A percentile compares a stretch with the other conserved stretches of the same genome.
Conservation (phyloP, 2,797 vertebrate species). For the Anolis apletophallus region DNA sequence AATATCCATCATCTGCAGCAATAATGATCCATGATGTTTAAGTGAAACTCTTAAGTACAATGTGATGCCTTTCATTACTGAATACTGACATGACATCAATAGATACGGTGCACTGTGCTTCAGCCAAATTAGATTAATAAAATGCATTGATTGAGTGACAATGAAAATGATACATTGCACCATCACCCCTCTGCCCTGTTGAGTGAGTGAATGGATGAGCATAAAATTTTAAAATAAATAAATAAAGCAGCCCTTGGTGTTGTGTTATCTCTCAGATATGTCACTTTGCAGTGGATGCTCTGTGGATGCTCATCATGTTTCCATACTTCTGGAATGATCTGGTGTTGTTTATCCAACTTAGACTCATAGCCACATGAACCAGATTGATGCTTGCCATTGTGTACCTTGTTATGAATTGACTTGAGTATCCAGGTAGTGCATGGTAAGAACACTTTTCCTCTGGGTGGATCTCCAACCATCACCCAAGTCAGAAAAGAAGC, state of each 20-base stretch:
- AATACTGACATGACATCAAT: constrained; percentile 63
- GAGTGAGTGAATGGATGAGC: neutral
- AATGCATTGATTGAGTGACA: constrained; percentile 67
- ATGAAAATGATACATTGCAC: constrained; percentile 65
- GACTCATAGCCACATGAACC: neutral
- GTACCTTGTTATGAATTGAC: neutral
- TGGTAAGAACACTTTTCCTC: no score
- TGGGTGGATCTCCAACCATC: no score
- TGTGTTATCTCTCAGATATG: constrained; percentile 65
- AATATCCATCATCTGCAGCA: constrained; percentile 64
- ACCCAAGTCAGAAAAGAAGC: no score
- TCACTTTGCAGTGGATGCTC: constrained; percentile 64
- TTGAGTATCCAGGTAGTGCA: neutral
- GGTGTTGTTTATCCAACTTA: constrained; percentile 48
- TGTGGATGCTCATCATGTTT: constrained; percentile 61
- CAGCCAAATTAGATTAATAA: constrained; percentile 73
- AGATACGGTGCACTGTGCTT: constrained; percentile 49
- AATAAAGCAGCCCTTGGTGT: constrained; percentile 72
- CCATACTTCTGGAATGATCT: constrained; percentile 57
- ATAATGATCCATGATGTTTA: constrained; percentile 63
- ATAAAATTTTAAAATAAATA: constrained; percentile 51
- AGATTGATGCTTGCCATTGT: neutral
- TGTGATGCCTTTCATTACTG: constrained; percentile 64
- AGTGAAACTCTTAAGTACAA: constrained; percentile 62
- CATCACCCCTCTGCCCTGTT: constrained; percentile 49